phyloP scores from a whole-genome alignment of 2,888 invertebrate species.

The Anagyrus pseudococci region DNA sequence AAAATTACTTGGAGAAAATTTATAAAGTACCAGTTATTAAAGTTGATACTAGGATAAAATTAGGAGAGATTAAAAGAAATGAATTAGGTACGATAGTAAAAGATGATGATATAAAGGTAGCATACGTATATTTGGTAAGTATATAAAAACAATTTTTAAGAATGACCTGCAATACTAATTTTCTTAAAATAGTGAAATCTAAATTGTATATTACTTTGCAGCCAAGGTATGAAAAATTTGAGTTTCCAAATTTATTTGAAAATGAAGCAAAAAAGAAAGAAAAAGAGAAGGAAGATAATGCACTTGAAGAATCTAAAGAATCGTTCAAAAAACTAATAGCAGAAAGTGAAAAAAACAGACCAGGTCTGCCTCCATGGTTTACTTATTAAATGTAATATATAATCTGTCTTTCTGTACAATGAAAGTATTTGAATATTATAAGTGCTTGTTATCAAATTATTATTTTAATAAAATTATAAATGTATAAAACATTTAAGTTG shows the following conservation, averaged over 20 bases:
- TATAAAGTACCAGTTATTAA: slow-evolving; percentile 84
- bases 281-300: slow-evolving; percentile 67
- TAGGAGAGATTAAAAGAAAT: slow-evolving; percentile 73
- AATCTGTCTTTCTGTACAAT: too few species aligned
- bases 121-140: slow-evolving; percentile 79
- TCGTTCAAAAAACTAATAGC: slow-evolving; percentile 68
- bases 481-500: too few species aligned
- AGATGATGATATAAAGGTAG: slow-evolving; percentile 83
- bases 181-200: slow-evolving; percentile 36
- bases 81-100: slow-evolving; percentile 74
- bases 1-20: slow-evolving; percentile 94
- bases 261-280: slow-evolving; percentile 61
- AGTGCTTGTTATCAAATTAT: too few species aligned
- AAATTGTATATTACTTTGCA: slow-evolving; percentile 56
- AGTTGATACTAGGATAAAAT: slow-evolving; percentile 76
- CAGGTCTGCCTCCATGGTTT: slow-evolving; percentile 82
- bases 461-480: too few species aligned
- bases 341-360: slow-evolving; percentile 70
- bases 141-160: slow-evolving; percentile 12
- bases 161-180: neutral
- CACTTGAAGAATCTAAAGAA: slow-evolving; percentile 70
- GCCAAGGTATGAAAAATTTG: slow-evolving; percentile 76
- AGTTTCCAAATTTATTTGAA: slow-evolving; percentile 78
- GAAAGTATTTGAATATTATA: too few species aligned
- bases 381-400: slow-evolving; percentile 53